These are phyloP conservation scores for Paedocypris sp. DNA, from an alignment of 2,113 vertebrate species.

Conservation along the genomic window DNA sequence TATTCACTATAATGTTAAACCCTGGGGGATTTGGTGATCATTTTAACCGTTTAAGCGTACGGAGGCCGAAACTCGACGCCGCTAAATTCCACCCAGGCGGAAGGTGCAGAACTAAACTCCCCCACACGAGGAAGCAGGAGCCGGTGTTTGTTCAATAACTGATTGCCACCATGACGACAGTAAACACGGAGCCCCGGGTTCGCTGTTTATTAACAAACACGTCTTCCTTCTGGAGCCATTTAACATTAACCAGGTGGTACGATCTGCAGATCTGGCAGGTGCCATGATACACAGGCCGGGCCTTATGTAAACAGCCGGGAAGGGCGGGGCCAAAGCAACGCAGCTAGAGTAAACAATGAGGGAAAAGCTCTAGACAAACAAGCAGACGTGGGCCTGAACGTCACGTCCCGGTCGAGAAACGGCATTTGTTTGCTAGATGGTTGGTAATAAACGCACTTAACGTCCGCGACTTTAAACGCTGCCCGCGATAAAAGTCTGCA, in stretches of 20 bases:
- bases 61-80: no score
- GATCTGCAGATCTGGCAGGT: slow-evolving; percentile 93
- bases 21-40: no score
- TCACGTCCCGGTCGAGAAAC: no score
- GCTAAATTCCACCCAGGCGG: no score
- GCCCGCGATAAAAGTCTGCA: no score
- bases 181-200: slow-evolving; percentile 89
- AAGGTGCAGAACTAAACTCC: slow-evolving; percentile 49
- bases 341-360: slow-evolving; percentile 83
- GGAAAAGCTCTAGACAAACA: slow-evolving; percentile 81
- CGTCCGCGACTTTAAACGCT: no score
- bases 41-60: no score
- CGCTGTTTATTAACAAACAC: slow-evolving; percentile 99
- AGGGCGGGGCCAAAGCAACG: slow-evolving; percentile 66
- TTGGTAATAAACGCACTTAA: no score
- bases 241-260: slow-evolving; percentile 99
- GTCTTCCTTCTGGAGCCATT: slow-evolving; percentile 97
- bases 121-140: slow-evolving; percentile 58
- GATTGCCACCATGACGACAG: slow-evolving; percentile 97
- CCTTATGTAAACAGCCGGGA: slow-evolving; percentile 85
- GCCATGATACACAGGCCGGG: slow-evolving; percentile 83
- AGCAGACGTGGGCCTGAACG: slow-evolving; percentile 76
- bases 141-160: slow-evolving; percentile 93
- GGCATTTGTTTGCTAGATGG: no score
- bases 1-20: no score